phyloP scores from a whole-genome alignment of 2,113 vertebrate genomes.

The Lycaon pictus region DNA sequence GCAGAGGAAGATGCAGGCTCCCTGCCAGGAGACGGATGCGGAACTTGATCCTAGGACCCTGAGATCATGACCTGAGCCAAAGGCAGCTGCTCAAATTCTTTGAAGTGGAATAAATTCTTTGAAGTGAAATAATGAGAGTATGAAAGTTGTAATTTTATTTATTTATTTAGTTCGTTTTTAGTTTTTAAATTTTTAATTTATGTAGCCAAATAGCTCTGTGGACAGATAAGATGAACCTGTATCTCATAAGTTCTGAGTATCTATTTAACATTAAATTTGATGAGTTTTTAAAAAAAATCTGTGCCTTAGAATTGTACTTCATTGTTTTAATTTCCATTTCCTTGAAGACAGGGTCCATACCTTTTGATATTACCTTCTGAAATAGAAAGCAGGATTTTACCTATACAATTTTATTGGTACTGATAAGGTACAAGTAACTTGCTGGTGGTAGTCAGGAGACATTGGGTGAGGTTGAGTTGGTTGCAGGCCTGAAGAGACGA shows the following conservation, averaged over 20 bases:
- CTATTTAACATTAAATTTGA: not conserved
- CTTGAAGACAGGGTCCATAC: not conserved
- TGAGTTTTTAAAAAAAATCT: not conserved
- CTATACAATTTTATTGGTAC: not conserved
- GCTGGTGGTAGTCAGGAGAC: not conserved
- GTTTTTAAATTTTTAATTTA: not conserved
- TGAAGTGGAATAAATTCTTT: not conserved
- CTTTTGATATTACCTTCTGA: not conserved
- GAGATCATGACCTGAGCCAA: no score
- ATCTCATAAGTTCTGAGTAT: not conserved
- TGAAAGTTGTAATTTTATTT: not conserved
- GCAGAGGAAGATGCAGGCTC: no score
- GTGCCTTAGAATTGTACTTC: conserved; percentile 20
- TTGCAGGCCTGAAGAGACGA: not conserved
- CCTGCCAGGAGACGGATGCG: no score
- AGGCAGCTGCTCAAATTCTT: no score
- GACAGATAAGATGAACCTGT: not conserved
- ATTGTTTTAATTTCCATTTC: not conserved
- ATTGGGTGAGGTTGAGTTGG: not conserved
- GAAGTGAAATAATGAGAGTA: not conserved
- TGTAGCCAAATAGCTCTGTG: not conserved
- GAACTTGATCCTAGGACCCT: no score
- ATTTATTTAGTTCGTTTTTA: not conserved
- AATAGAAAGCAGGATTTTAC: not conserved
- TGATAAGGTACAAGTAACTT: not conserved